These are phyloP conservation scores for Oreohelix idahoensis DNA, from an alignment of 1,140 invertebrate species.

Conservation along the genomic window DNA sequence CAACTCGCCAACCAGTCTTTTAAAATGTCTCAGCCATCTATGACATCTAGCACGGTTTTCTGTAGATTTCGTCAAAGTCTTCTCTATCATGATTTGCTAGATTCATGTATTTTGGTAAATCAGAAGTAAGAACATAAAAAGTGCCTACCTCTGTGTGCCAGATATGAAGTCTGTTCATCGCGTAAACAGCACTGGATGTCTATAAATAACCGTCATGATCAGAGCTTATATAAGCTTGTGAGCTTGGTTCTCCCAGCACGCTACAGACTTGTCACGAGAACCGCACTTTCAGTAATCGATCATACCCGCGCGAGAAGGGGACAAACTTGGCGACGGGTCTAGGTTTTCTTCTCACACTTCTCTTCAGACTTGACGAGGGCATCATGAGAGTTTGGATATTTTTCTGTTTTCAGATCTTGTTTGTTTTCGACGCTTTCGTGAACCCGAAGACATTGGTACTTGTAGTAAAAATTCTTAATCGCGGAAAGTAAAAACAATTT, in stretches of 20 bases:
- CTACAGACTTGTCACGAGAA: background rate
- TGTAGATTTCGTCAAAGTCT: no score
- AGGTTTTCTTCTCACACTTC: slow-evolving; percentile 9
- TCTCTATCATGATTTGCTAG: no score
- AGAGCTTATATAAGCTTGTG: background rate
- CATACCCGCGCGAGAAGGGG: background rate
- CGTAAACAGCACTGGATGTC: background rate
- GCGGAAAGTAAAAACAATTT: no score
- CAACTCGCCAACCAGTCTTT: no score
- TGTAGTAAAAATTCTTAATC: no score
- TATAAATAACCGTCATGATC: background rate
- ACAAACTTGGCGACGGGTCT: background rate
- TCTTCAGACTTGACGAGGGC: no score
- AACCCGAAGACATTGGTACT: no score
- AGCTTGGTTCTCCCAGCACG: background rate
- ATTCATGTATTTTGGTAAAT: no score
- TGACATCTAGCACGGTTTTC: no score
- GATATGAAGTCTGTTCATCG: background rate
- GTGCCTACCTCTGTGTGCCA: background rate
- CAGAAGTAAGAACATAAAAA: background rate
- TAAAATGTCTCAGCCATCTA: no score
- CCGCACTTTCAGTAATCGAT: background rate
- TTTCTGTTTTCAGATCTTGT: no score
- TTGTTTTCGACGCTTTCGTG: no score
- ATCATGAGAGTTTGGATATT: background rate